A percentile compares a stretch with the other conserved stretches of the same genome.
These are phyloP conservation scores for Strix uralensis DNA, from an alignment of 2,113 vertebrate genomes.

Conservation along the genomic window DNA sequence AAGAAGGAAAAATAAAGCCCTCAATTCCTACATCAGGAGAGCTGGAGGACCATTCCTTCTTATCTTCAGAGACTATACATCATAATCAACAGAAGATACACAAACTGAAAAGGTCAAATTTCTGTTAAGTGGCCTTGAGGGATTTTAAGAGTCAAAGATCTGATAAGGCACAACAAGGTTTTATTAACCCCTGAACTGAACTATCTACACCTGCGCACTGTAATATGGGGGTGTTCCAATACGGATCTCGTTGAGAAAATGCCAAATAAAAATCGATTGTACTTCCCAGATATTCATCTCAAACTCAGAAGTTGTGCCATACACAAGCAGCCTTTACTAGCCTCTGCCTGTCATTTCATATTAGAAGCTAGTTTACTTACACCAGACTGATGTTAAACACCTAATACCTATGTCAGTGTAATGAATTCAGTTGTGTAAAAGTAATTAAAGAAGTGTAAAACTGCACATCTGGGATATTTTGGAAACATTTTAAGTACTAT, in stretches of 20 bases:
- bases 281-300: not conserved
- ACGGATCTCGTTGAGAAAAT: not conserved
- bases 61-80: not conserved
- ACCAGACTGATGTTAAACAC: not conserved
- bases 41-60: not conserved
- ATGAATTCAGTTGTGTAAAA: not conserved
- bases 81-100: not conserved
- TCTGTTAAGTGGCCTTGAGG: not conserved
- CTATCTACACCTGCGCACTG: not conserved
- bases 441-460: not conserved
- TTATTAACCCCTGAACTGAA: not conserved
- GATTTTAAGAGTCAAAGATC: not conserved
- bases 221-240: not conserved
- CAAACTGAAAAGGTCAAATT: not conserved
- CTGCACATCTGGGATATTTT: not conserved
- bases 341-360: not conserved
- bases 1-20: not conserved
- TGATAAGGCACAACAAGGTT: not conserved
- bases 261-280: not conserved
- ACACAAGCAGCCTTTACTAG: not conserved
- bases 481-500: not conserved
- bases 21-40: not conserved
- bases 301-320: not conserved
- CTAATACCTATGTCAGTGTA: accelerated
- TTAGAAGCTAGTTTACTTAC: not conserved